These are phyloP conservation scores for Nyctalus aviator DNA, from an alignment of 2,797 vertebrate species.

Conservation along the genomic window DNA sequence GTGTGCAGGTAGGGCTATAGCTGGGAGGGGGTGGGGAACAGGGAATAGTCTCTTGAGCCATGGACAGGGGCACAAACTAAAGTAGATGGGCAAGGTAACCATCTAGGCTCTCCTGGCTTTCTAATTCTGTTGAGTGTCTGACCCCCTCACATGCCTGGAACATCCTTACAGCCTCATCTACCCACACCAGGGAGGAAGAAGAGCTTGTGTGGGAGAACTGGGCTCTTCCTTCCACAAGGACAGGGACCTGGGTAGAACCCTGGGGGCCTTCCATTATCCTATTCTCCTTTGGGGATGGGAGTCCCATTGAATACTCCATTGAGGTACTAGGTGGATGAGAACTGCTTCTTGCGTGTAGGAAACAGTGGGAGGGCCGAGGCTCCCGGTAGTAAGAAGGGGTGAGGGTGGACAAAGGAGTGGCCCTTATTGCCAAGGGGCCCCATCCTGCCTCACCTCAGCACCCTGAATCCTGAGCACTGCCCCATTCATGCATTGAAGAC, in stretches of 20 bases:
- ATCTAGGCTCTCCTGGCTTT: background rate
- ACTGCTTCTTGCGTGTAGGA: background rate
- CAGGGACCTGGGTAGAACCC: background rate
- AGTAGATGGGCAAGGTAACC: background rate
- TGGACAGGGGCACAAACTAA: background rate
- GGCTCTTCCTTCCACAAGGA: background rate
- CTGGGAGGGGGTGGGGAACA: background rate
- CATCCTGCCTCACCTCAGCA: background rate
- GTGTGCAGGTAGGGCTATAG: background rate
- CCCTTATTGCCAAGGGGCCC: background rate
- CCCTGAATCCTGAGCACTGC: background rate
- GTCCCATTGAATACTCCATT: background rate
- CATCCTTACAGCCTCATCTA: background rate
- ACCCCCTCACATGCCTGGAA: background rate
- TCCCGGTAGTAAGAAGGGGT: background rate
- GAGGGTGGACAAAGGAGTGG: background rate
- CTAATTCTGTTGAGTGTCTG: rapidly evolving
- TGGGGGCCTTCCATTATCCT: background rate
- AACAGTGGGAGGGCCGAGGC: background rate
- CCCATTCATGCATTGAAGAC: background rate
- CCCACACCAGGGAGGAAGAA: background rate
- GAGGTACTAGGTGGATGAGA: background rate
- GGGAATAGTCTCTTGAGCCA: background rate
- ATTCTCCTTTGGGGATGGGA: background rate
- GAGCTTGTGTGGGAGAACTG: background rate